Percentiles rank a stretch among this genome's conserved stretches.
Conservation (phyloP, 2,888 invertebrate genomes). For the Tuta absoluta region DNA sequence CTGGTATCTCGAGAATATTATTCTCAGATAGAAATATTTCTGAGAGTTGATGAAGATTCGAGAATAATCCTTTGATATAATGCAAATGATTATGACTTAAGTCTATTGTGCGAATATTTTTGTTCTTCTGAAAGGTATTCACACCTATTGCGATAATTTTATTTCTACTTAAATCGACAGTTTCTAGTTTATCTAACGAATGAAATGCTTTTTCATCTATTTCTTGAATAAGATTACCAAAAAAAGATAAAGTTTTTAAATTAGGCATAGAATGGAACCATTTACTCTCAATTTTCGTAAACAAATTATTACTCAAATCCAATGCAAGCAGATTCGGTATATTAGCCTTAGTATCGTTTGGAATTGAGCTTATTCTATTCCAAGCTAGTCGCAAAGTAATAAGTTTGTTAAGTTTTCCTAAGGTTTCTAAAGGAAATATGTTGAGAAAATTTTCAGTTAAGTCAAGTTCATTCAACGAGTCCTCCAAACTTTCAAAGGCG, state of each 20-base stretch:
- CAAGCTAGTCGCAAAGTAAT: constrained; percentile 87
- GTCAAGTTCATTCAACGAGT: constrained; percentile 89
- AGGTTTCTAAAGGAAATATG: constrained; percentile 89
- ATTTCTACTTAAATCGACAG: constrained; percentile 93
- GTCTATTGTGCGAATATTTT: constrained; percentile 90
- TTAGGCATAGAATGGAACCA: constrained; percentile 91
- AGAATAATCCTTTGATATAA: constrained; percentile 90
- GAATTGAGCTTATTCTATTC: constrained; percentile 90
- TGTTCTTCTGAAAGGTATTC: constrained; percentile 88
- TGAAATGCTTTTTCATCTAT: constrained; percentile 90
- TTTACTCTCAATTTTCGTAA: constrained; percentile 87
- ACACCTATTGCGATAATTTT: constrained; percentile 89
- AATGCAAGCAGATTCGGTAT: constrained; percentile 87
- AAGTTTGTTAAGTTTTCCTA: constrained; percentile 87
- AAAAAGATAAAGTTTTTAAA: constrained; percentile 89
- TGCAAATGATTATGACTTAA: constrained; percentile 95
- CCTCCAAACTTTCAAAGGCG: constrained; percentile 90
- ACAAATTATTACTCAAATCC: constrained; percentile 93
- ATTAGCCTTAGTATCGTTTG: constrained; percentile 86
- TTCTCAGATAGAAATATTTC: constrained; percentile 94
- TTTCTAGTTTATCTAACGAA: constrained; percentile 87
- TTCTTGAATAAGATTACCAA: constrained; percentile 90
- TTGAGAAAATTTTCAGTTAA: constrained; percentile 93
- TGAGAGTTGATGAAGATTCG: constrained; percentile 87
- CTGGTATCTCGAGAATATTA: constrained; percentile 91